A percentile compares a stretch with the other conserved stretches of the same genome.
Conservation (phyloP, 2,797 vertebrate species). For the Sebastes elongatus region DNA sequence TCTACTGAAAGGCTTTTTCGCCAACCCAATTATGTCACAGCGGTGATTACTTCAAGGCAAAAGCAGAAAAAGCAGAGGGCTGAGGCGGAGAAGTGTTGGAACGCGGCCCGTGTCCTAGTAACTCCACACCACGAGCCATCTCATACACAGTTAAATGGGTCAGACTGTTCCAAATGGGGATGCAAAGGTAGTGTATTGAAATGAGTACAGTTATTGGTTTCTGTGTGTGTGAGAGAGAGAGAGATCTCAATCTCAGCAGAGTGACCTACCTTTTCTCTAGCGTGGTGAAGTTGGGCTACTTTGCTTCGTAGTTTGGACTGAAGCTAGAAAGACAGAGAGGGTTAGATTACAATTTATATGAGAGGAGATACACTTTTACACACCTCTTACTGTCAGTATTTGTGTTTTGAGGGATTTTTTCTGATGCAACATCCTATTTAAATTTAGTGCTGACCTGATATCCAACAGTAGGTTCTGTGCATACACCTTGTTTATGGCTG, state of each 20-base stretch:
- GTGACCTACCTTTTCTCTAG: conserved; percentile 73
- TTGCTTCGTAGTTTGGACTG: conserved; percentile 64
- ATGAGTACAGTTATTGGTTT: conserved; percentile 28
- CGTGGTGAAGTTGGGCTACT: conserved; percentile 48
- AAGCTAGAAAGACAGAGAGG: conserved; percentile 55
- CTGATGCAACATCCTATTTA: neutral
- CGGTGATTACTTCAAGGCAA: conserved; percentile 57
- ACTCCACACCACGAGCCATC: conserved; percentile 38
- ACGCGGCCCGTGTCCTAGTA: conserved; percentile 63
- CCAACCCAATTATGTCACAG: conserved; percentile 66
- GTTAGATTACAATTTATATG: neutral
- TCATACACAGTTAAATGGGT: conserved; percentile 72
- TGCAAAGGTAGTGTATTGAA: conserved; percentile 52
- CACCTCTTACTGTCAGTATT: neutral
- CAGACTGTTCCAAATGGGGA: conserved; percentile 70
- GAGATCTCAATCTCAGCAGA: conserved; percentile 25
- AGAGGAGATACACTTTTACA: neutral
- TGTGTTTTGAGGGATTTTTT: neutral
- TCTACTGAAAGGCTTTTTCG: conserved; percentile 21
- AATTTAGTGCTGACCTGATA: neutral
- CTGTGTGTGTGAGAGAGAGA: neutral
- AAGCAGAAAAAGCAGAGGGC: conserved; percentile 38
- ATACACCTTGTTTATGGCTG: neutral
- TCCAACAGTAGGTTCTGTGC: neutral
- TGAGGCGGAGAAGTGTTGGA: conserved; percentile 53